Evolutionary conservation across 2,113 vertebrate species (phyloP), one percentile per base, ranked within the genome.

Genomic region (Globicephala melas): DNA sequence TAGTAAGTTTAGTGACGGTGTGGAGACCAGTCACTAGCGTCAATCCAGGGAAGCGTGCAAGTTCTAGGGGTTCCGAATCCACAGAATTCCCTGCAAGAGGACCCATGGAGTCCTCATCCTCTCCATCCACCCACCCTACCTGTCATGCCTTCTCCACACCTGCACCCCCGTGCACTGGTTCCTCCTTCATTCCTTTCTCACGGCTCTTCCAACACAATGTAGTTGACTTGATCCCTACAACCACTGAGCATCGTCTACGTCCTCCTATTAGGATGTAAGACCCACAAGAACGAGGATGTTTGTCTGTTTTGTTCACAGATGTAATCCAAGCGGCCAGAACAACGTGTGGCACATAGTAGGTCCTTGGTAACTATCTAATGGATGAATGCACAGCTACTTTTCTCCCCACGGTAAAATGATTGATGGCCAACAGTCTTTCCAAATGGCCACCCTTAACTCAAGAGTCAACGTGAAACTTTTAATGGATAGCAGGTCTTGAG

Each of bases 31-130:
- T 0, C 41, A 26, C n/a, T 26, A 4, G n/a, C 5, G 1, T 6
- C 12, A n/a, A 60, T 47, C 15, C 6, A 65, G n/a, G 71, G 18
- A n/a, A 71, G 7, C 0, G 0, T 9, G n/a, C 12, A 18, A 1
- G 28, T 3, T 0, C 0, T 0, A 41, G n/a, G 8, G 36, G 1
- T 26, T 28, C 25, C 33, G 20, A 53, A 0, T 18, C n/a, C 10
- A 0, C 3, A 14, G 33, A 36, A 6, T 21, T 10, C 36, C 47
- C 28, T 41, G 81, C 3, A 2, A 2, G 41, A 26, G 18, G 0
- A 1, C n/a, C 41, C 31, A 1, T 0, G 0, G 18, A 7, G 3
- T 38, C 55, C 63, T 2, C 25, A 0, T 6, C 60, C 67, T n/a
- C n/a, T 20, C n/a, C 17, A 1, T 0, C 6, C 0, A 14, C 2